Evolutionary conservation across 2,888 invertebrate genomes (phyloP), one percentile per base, ranked within the genome.

Genomic region (Acanthopleura granulata): DNA sequence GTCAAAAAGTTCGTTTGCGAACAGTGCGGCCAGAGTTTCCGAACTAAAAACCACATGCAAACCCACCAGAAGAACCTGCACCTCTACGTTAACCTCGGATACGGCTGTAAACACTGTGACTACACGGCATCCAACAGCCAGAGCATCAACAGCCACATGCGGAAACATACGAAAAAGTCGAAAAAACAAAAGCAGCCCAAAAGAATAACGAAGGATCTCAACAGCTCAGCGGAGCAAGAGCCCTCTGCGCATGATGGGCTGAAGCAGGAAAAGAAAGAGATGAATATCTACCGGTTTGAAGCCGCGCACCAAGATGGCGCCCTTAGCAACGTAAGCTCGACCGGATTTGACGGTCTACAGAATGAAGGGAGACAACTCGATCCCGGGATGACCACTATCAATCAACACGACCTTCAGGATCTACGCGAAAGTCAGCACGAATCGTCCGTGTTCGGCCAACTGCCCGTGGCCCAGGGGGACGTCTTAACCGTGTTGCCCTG

Each of bases 81-180:
- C 57, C 0, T 29, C 3, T 15, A 66, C 12, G 49, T 69, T 6
- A 30, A 69, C 50, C 40, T 51, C 16, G 57, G 29, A 15, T 74
- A 74, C 29, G 27, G n/a, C 16, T 74, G 74, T 27, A 29, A 74
- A 30, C n/a, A 50, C 15, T 74, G 74, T 25, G 74, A 40, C 25
- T 74, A 69, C 50, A 66, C n/a, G 0, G 69, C 74, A 16, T 18
- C 49, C 11, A 40, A 49, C 29, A 74, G 74, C 25, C 74, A 74
- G 22, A 69, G 74, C 30, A n/a, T 74, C 16, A 74, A 74, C 29
- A 74, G 74, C 50, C 74, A 74, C 30, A 74, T 69, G 74, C 49
- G 74, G 0, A 69, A 66, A 0, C 74, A 74, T 27, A 51, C 29
- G 4, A 66, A 22, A 40, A 40, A 40, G 40, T 3, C 40, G 3